Conservation (phyloP, 1,140 invertebrate species). For the Nasonia giraulti region DNA sequence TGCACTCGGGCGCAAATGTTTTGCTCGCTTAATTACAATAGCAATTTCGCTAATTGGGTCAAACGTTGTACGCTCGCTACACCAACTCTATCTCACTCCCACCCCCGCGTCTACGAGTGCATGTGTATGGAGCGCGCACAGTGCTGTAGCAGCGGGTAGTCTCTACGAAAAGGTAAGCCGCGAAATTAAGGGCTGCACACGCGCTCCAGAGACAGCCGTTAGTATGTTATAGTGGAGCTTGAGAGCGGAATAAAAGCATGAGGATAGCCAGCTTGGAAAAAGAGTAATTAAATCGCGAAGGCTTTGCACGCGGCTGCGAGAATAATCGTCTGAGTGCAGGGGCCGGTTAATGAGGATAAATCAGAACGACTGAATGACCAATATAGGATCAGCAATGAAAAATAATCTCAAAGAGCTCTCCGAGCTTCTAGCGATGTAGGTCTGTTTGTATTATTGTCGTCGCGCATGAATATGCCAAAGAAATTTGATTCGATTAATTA, state of each 20-base stretch:
- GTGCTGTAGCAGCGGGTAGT: background rate
- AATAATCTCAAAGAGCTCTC: no score
- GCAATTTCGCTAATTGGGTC: conserved; percentile 61
- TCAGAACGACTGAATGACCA: no score
- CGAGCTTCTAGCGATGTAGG: no score
- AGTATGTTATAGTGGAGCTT: background rate
- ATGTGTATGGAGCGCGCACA: background rate
- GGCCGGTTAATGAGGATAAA: no score
- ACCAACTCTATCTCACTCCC: background rate
- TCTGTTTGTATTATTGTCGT: conserved; percentile 10
- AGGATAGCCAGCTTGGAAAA: background rate
- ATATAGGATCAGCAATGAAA: no score
- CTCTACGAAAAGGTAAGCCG: background rate
- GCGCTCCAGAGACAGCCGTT: background rate
- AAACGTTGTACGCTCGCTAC: conserved; percentile 33
- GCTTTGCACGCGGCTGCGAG: no score
- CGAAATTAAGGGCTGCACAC: conserved; percentile 29
- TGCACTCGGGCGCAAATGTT: conserved; percentile 51
- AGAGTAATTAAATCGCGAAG: conserved; percentile 29
- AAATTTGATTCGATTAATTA: conserved; percentile 42
- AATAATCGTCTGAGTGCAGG: no score
- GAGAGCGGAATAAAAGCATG: conserved; percentile 8
- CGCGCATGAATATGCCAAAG: conserved; percentile 11
- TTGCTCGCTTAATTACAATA: conserved; percentile 63
- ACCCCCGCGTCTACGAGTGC: background rate